A percentile compares a stretch with the other conserved stretches of the same genome.
phyloP scores from a whole-genome alignment of 2,113 vertebrate genomes.

The Loxodonta africana region DNA sequence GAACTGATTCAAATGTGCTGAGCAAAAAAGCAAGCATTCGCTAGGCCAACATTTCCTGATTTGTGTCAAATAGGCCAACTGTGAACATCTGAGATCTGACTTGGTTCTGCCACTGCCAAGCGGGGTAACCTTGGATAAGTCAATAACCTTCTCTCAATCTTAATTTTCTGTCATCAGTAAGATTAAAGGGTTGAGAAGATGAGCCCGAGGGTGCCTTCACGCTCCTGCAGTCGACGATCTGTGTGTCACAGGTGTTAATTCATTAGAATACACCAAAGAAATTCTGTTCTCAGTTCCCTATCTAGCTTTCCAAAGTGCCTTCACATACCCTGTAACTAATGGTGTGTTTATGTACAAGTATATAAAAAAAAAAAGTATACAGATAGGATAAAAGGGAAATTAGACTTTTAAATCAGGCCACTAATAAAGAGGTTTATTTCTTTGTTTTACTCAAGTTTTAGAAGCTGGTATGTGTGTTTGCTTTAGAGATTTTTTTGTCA shows the following conservation, averaged over 20 bases:
- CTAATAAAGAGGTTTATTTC: not conserved
- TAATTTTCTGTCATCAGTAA: slow-evolving; percentile 26
- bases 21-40: not conserved
- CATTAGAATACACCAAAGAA: slow-evolving; percentile 48
- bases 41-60: not conserved
- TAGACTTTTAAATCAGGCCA: slow-evolving; percentile 55
- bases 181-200: slow-evolving; percentile 4
- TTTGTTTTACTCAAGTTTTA: slow-evolving; percentile 55
- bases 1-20: not conserved
- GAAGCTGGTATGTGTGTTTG: not conserved
- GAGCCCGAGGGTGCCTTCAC: slow-evolving; percentile 20
- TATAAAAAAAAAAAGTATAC: not conserved
- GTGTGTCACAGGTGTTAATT: slow-evolving; percentile 47
- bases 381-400: slow-evolving; percentile 49
- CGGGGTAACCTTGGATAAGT: slow-evolving; percentile 2
- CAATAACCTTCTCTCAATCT: slow-evolving; percentile 23
- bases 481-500: slow-evolving; percentile 24
- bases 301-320: slow-evolving; percentile 45
- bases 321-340: not conserved
- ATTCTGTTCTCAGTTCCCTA: slow-evolving; percentile 55
- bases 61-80: not conserved
- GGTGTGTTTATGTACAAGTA: slow-evolving; percentile 25
- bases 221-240: slow-evolving; percentile 43
- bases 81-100: not conserved
- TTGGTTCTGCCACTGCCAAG: not conserved